Evolutionary conservation across 2,797 vertebrate species (phyloP).

Genomic region (Ambastaia sidthimunki): DNA sequence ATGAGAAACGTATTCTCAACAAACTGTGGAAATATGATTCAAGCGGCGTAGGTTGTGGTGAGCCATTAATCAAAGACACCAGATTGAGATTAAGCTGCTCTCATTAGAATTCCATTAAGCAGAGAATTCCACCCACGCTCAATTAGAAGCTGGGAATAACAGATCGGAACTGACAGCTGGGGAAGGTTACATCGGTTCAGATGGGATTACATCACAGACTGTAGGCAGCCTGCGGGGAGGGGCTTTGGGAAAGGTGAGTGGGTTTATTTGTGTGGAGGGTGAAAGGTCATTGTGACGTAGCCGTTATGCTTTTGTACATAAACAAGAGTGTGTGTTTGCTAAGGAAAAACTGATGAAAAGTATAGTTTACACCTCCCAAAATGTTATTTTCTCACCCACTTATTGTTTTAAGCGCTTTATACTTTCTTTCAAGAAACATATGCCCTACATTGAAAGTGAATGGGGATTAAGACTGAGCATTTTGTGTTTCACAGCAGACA

Average conservation of each 20-base stretch:
- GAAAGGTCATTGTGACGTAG: neutral
- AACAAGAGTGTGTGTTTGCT: constrained; percentile 3
- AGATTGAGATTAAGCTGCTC: constrained; percentile 3
- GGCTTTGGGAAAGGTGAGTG: constrained; percentile 39
- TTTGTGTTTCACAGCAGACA: too few species aligned
- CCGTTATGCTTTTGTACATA: neutral
- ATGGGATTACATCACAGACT: constrained; percentile 47
- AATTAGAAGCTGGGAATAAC: constrained; percentile 45
- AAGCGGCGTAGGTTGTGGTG: neutral
- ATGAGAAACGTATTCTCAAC: neutral
- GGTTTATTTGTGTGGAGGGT: constrained; percentile 43
- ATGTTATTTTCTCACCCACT: too few species aligned
- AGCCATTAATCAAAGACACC: neutral
- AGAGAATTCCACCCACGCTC: constrained; percentile 22
- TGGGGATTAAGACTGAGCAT: too few species aligned
- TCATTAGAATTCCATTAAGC: constrained; percentile 30
- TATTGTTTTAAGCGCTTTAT: too few species aligned
- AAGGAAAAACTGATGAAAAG: neutral
- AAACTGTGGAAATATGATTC: neutral
- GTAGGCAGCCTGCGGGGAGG: constrained; percentile 23
- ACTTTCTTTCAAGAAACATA: too few species aligned
- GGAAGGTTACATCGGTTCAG: constrained; percentile 42
- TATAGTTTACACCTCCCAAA: neutral
- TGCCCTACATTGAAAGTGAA: too few species aligned
- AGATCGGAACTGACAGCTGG: constrained; percentile 47